A percentile compares a stretch with the other conserved stretches of the same genome.
phyloP scores from a whole-genome alignment of 2,888 invertebrate genomes.

The Norana najaformis region DNA sequence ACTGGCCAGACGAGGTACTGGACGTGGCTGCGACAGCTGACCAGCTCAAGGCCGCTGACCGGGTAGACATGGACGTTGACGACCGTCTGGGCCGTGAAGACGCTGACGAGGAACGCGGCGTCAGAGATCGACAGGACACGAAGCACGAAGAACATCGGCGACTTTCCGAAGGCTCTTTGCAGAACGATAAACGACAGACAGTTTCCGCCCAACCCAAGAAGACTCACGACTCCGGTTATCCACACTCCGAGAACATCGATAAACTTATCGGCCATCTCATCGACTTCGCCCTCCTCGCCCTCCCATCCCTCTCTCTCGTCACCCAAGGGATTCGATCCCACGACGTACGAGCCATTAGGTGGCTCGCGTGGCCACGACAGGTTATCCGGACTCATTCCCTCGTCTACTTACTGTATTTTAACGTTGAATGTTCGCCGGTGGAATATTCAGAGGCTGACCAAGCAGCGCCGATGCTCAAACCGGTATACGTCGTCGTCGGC shows the following conservation, averaged over 20 bases:
- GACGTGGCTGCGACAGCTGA: conserved; percentile 42
- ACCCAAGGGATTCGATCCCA: background rate
- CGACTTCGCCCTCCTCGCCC: background rate
- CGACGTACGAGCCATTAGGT: background rate
- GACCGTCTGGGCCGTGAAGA: conserved; percentile 43
- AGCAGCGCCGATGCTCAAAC: no score
- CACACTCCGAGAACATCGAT: conserved; percentile 42
- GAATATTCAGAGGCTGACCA: no score
- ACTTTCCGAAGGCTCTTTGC: conserved; percentile 39
- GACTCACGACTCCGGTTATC: conserved; percentile 43
- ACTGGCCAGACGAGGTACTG: conserved; percentile 47
- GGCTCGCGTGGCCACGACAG: background rate
- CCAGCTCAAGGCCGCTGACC: background rate
- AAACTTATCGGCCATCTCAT: conserved; percentile 25
- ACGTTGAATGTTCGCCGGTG: background rate
- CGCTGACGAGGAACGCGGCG: conserved; percentile 44
- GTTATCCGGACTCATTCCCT: background rate
- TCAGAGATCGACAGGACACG: conserved; percentile 45
- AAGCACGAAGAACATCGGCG: conserved; percentile 47
- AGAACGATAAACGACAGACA: conserved; percentile 44
- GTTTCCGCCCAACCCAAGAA: conserved; percentile 44
- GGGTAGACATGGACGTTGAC: conserved; percentile 38
- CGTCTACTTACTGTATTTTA: no score
- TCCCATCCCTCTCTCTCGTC: background rate
- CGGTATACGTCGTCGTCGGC: no score